phyloP scores from a whole-genome alignment of 2,797 vertebrate genomes.

The Enteromius trimaculatus region DNA sequence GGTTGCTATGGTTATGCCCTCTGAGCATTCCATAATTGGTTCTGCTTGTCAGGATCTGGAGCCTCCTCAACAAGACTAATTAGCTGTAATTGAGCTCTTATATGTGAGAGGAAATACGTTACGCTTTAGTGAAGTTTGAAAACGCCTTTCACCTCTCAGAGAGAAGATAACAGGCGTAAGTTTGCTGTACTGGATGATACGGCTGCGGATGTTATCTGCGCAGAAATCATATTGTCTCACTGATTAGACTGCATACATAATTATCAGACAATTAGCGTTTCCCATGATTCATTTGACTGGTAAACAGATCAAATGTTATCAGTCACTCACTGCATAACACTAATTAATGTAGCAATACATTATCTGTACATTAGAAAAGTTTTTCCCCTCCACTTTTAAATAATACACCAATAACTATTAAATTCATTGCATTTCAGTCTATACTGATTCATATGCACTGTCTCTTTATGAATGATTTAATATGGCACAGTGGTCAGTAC shows the following conservation, averaged over 20 bases:
- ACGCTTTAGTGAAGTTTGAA: background rate
- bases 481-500: too few species aligned
- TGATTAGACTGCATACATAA: too few species aligned
- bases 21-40: constrained; percentile 70
- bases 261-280: background rate
- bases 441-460: too few species aligned
- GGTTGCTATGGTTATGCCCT: constrained; percentile 74
- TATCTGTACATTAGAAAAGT: background rate
- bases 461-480: too few species aligned
- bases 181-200: background rate
- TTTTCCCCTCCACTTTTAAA: too few species aligned
- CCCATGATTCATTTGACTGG: background rate
- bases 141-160: too few species aligned
- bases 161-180: background rate
- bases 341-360: background rate
- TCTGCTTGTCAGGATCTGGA: constrained; percentile 62
- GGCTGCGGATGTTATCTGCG: too few species aligned
- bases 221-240: background rate
- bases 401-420: too few species aligned
- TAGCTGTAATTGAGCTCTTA: constrained; percentile 51
- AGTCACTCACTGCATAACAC: background rate
- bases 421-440: too few species aligned
- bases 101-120: constrained; percentile 53
- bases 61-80: constrained; percentile 70
- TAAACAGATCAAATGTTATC: background rate